Base-by-base conservation (phyloP, 1,140 invertebrate genomes). In the Pseudomyrmex pallidus region DNA sequence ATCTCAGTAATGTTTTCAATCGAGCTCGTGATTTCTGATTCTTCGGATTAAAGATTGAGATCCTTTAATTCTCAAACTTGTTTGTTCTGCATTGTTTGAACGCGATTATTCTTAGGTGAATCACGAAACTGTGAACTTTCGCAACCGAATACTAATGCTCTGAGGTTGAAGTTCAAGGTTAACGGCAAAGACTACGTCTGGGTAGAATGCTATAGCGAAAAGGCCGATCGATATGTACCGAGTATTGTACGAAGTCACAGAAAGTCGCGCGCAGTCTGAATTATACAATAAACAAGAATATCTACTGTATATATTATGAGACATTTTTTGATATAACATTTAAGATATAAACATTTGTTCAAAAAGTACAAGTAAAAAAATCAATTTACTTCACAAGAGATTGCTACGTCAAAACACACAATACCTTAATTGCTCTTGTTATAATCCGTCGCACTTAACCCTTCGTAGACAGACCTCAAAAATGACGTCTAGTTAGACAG, bases 81-180 rank as follows among this genome's bases (percentile, higher is more conserved):
- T 66, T 54, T 20, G 46, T 54, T 52, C 48, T 54, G 22, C 74
- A 59, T 62, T 61, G 13, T 66, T 66, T 25, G 13, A n/a, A 22
- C 48, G n/a, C 48, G n/a, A 52, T 76, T 54, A 62, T 64, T 66
- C 48, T 20, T 66, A 66, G 35, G 35, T 50, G 48, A 25, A 66
- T 68, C 50, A 8, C 46, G 50, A 54, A 62, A 46, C 15, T 48
- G 13, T 57, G 50, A 35, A 50, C 80, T 76, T 50, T 63, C 72
- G 78, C 77, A 59, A 73, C 54, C 64, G 61, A 64, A 78, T 48
- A 46, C 68, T 76, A 64, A 66, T 62, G 86, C 67, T 57, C 67
- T 57, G 86, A 85, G 89, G 82, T 82, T 76, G 73, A 88, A 84
- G 88, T 89, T 89, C 89, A 90, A 90, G 89, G 89, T 84, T 87